A percentile compares a stretch with the other conserved stretches of the same genome.
Evolutionary conservation across 2,888 invertebrate genomes (phyloP).

Genomic region (Molorchus minor): DNA sequence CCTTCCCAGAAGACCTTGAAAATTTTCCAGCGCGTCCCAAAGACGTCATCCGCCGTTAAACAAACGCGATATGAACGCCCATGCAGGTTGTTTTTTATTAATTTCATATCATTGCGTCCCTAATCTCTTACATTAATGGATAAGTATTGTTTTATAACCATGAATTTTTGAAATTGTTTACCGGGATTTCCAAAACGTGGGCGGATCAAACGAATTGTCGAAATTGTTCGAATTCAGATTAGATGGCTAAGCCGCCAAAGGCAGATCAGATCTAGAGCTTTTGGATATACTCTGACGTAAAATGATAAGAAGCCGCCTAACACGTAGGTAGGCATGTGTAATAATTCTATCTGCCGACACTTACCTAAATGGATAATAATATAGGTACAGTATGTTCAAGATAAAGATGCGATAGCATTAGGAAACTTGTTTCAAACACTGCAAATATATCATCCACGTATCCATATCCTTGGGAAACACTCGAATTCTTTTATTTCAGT

Average conservation of each 20-base stretch:
- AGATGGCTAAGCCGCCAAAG: background rate
- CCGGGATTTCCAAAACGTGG: background rate
- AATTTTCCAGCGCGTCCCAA: background rate
- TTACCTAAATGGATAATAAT: too few species aligned
- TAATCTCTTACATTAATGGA: constrained; percentile 16
- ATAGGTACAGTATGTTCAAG: too few species aligned
- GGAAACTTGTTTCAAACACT: too few species aligned
- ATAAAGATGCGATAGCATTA: too few species aligned
- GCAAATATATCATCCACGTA: too few species aligned
- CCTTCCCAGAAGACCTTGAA: background rate
- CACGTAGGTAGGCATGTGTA: background rate
- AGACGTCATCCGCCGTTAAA: constrained; percentile 5
- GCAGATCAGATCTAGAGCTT: background rate
- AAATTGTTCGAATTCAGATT: background rate
- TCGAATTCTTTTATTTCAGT: too few species aligned
- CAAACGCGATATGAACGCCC: constrained; percentile 5
- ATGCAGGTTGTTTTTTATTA: constrained; percentile 1
- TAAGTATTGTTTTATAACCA: background rate
- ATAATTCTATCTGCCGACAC: background rate
- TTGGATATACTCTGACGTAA: constrained; percentile 1
- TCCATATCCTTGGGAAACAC: too few species aligned
- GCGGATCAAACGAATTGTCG: constrained; percentile 6
- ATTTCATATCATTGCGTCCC: constrained; percentile 2
- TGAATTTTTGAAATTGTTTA: constrained; percentile 11
- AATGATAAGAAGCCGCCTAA: constrained; percentile 7